Evolutionary conservation across 2,113 vertebrate species (phyloP), one percentile per base, ranked within the genome.

Genomic region (Asarcornis scutulata): DNA sequence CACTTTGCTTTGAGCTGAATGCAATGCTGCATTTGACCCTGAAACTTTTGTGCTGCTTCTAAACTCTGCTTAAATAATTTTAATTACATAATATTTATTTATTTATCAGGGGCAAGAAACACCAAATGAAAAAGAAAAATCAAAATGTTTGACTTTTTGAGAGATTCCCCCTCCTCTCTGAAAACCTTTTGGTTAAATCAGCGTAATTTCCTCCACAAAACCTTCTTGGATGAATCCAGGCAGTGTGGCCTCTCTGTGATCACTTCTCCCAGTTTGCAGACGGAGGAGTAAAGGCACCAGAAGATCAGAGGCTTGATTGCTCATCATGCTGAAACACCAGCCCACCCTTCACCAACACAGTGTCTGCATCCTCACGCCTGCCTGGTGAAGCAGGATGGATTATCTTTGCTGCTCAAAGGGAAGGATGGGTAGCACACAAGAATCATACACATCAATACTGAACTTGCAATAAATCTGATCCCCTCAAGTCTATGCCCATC

Each of bases 271-370:
- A 2, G 7, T 64, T 60, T 59, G 27, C 7, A 36, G 44, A 3
- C 11, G 14, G 17, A 32, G 17, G 67, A 59, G 32, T 1, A 29
- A 56, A 89, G 6, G 31, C 66, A 32, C 21, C 32, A 26, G n/a
- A 79, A 31, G 36, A 40, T 6, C 12, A 18, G 58, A 67, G 29
- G 42, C 10, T 88, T 64, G n/a, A 5, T 11, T 85, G 48, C 25
- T 29, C 16, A 18, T 1, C 38, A 1, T 20, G 3, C 4, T 22
- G 71, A 64, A 64, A 5, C 17, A 3, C 4, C 3, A 1, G 26
- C 5, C 22, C 25, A 13, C 10, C 23, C 26, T 46, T 87, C 66
- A 27, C 6, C 38, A 8, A 38, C 4, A 0, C 18, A 4, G 10
- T 3, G 14, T 6, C 73, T 81, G 34, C n/a, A 58, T 16, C 63